A percentile compares a stretch with the other conserved stretches of the same genome.
These are phyloP conservation scores for Chironomus tepperi DNA, from an alignment of 1,140 invertebrate genomes.

Conservation along the genomic window DNA sequence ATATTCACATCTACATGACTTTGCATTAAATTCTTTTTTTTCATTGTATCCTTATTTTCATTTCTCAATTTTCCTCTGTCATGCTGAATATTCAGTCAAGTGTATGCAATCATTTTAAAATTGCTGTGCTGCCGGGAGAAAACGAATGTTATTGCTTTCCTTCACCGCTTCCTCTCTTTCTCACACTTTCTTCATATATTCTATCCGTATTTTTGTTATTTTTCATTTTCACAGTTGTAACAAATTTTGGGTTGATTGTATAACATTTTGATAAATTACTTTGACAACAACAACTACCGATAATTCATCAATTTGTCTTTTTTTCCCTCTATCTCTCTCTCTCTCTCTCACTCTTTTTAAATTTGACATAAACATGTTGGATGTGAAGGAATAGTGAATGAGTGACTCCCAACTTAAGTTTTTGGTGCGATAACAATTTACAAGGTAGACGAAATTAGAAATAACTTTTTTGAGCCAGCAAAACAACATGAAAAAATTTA, in stretches of 20 bases:
- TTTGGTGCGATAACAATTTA: too few species aligned
- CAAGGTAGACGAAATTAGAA: too few species aligned
- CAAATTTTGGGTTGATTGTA: not conserved
- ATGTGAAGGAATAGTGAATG: too few species aligned
- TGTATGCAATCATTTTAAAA: slow-evolving; percentile 14
- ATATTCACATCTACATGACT: not conserved
- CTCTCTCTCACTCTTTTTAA: too few species aligned
- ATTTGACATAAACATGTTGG: too few species aligned
- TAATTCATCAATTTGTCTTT: slow-evolving; percentile 5
- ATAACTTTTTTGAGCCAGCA: too few species aligned
- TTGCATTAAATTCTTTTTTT: not conserved
- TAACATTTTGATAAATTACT: slow-evolving; percentile 10
- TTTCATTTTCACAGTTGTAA: slow-evolving; percentile 13
- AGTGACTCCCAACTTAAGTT: too few species aligned
- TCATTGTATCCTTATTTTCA: not conserved
- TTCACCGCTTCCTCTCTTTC: too few species aligned
- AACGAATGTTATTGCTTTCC: too few species aligned
- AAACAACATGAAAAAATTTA: too few species aligned
- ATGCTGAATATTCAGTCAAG: slow-evolving; percentile 12
- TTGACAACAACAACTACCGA: not conserved
- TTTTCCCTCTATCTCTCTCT: not conserved
- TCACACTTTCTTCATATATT: too few species aligned
- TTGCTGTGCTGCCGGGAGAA: not conserved
- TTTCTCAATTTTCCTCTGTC: slow-evolving; percentile 1
- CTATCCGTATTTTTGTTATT: not conserved